A percentile compares a stretch with the other conserved stretches of the same genome.
These are phyloP conservation scores for Peromyscus polionotus DNA, from an alignment of 2,113 vertebrate genomes.

Conservation along the genomic window DNA sequence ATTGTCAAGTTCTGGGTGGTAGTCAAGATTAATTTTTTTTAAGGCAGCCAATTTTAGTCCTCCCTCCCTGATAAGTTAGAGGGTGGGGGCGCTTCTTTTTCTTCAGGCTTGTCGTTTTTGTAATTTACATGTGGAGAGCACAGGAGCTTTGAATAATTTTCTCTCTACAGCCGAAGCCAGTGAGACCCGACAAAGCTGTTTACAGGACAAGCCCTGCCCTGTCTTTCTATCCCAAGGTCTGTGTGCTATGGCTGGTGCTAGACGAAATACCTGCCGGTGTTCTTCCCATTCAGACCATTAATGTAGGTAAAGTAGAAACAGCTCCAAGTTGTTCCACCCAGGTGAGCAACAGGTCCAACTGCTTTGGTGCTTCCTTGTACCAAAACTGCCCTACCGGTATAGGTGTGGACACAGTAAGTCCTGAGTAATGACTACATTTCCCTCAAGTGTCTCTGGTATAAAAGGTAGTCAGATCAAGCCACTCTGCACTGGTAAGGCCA, in stretches of 20 bases:
- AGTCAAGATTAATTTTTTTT: neutral
- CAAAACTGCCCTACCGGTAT: neutral
- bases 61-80: neutral
- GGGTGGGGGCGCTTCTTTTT: neutral
- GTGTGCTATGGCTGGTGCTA: neutral
- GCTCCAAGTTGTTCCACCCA: neutral
- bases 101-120: neutral
- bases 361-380: neutral
- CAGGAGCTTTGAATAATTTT: neutral
- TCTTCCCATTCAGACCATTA: neutral
- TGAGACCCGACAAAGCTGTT: neutral
- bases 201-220: neutral
- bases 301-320: neutral
- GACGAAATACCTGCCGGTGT: neutral
- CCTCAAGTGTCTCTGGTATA: neutral
- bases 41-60: neutral
- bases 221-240: neutral
- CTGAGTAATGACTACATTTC: neutral
- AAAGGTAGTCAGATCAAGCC: neutral
- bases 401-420: neutral
- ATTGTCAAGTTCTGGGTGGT: neutral
- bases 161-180: neutral
- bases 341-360: neutral
- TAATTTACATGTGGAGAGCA: neutral
- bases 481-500: neutral